Percentiles rank a stretch among this genome's conserved stretches.
Evolutionary conservation across 1,140 invertebrate genomes (phyloP).

Genomic region (Zaprionus camerounensis): DNA sequence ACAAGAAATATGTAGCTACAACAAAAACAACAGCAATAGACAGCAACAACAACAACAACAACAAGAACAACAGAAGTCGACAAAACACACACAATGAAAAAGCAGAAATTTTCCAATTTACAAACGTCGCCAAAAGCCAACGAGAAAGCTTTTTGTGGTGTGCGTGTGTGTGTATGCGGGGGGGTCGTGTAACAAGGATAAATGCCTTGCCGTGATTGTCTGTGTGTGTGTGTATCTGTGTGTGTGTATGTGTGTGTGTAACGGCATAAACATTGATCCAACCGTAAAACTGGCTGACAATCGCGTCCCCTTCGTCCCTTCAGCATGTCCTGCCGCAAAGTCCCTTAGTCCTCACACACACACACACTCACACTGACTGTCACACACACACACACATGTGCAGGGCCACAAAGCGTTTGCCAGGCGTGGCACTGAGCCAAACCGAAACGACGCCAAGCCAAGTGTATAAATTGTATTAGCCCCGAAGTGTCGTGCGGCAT

Average conservation of each 20-base stretch:
- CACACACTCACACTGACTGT: background rate
- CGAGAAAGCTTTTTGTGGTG: slow-evolving; percentile 44
- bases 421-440: slow-evolving; percentile 72
- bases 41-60: slow-evolving; percentile 2
- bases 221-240: slow-evolving; percentile 30
- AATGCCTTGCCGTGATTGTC: slow-evolving; percentile 60
- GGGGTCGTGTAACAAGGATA: slow-evolving; percentile 71
- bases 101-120: slow-evolving; percentile 76
- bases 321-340: slow-evolving; percentile 26
- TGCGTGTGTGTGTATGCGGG: slow-evolving; percentile 9
- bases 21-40: slow-evolving; percentile 10
- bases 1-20: slow-evolving; percentile 69
- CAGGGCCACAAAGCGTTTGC: slow-evolving; percentile 17
- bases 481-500: slow-evolving; percentile 75
- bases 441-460: slow-evolving; percentile 79
- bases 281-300: slow-evolving; percentile 81
- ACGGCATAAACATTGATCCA: slow-evolving; percentile 80
- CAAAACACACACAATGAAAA: slow-evolving; percentile 24
- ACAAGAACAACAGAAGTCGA: slow-evolving; percentile 17
- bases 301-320: slow-evolving; percentile 41
- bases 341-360: slow-evolving; percentile 1
- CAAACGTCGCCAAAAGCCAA: slow-evolving; percentile 68
- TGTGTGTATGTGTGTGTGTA: slow-evolving; percentile 61
- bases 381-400: background rate
- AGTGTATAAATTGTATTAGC: slow-evolving; percentile 82